Conservation (phyloP, 2,113 vertebrate species). For the Sciurus niger region DNA sequence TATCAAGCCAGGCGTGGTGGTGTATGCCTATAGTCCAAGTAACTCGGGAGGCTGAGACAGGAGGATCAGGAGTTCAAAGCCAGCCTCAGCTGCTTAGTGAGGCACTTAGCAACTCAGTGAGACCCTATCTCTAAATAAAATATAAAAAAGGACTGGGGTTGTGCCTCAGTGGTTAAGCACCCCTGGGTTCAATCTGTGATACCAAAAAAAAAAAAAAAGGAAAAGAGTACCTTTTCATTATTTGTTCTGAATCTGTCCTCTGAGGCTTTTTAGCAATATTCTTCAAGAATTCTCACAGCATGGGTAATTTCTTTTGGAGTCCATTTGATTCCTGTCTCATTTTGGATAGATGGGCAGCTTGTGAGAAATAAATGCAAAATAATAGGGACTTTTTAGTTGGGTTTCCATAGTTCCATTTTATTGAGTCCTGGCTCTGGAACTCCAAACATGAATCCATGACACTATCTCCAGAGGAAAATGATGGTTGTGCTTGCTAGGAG, state of each 20-base stretch:
- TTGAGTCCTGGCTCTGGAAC: slow-evolving; percentile 27
- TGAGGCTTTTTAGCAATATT: background rate
- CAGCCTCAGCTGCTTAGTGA: too few species aligned
- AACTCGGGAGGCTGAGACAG: too few species aligned
- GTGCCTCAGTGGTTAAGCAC: too few species aligned
- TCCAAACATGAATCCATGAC: background rate
- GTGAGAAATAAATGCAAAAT: slow-evolving; percentile 36
- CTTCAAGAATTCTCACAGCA: background rate
- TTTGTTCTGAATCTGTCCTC: background rate
- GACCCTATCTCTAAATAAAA: too few species aligned
- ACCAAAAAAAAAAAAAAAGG: too few species aligned
- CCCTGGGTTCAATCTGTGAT: too few species aligned
- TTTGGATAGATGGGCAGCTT: background rate
- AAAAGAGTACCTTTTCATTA: background rate
- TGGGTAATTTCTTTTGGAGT: slow-evolving; percentile 2
- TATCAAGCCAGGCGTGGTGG: too few species aligned
- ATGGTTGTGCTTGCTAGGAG: background rate
- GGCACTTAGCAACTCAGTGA: too few species aligned
- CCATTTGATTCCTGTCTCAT: background rate
- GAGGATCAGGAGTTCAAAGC: too few species aligned
- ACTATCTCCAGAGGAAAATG: background rate
- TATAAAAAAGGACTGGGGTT: too few species aligned
- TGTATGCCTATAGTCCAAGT: too few species aligned
- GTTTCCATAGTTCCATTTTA: slow-evolving; percentile 20
- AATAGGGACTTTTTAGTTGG: background rate